phyloP scores from a whole-genome alignment of 2,888 invertebrate genomes.

The Plutella xylostella region DNA sequence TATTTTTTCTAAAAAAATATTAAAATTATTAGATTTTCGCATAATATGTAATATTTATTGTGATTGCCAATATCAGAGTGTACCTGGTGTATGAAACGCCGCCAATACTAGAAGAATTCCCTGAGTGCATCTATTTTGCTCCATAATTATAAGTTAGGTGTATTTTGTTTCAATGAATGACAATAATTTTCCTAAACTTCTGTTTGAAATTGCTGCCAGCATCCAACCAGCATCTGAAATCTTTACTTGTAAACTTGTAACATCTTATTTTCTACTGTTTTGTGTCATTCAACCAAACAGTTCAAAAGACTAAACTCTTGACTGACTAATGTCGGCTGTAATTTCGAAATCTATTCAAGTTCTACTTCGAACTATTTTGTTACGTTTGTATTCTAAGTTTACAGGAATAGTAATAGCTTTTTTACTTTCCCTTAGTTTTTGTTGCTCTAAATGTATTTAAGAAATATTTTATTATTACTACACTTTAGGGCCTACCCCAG shows the following conservation, averaged over 20 bases:
- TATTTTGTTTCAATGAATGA: slow-evolving; percentile 13
- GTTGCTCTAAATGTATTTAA: slow-evolving; percentile 4
- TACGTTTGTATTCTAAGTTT: slow-evolving; percentile 1
- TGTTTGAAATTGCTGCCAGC: slow-evolving; percentile 19
- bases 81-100: no score
- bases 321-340: not conserved
- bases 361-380: slow-evolving; percentile 2
- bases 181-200: slow-evolving; percentile 20
- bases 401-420: slow-evolving; percentile 3
- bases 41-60: no score
- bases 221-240: not conserved
- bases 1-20: no score
- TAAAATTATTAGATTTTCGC: no score
- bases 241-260: no score
- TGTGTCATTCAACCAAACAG: no score
- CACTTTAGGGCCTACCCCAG: slow-evolving; percentile 41
- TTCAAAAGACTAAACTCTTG: not conserved
- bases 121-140: no score
- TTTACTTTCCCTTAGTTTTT: slow-evolving; percentile 2
- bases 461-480: slow-evolving; percentile 31
- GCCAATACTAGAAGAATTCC: no score
- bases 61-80: no score
- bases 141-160: slow-evolving; percentile 1
- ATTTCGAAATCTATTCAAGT: slow-evolving; percentile 1
- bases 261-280: no score